Percentiles rank a stretch among this genome's conserved stretches.
These are phyloP conservation scores for Spea multiplicata DNA, from an alignment of 2,113 vertebrate species.

Conservation along the genomic window DNA sequence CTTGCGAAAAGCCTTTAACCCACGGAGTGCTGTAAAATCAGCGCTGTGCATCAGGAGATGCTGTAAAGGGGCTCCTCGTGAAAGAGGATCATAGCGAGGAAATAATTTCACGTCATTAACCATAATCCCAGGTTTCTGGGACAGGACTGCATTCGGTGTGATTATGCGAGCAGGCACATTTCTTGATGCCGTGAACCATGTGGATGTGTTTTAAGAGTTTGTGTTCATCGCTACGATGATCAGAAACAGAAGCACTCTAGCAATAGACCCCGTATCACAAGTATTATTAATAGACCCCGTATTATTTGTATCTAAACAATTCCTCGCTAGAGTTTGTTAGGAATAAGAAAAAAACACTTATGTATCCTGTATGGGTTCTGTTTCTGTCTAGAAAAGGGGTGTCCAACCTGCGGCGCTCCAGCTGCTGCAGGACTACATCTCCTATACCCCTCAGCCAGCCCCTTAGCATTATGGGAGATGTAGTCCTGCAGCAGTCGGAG, in stretches of 20 bases:
- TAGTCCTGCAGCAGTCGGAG: too few species aligned
- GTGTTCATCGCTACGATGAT: background rate
- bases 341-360: too few species aligned
- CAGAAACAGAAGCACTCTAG: background rate
- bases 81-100: background rate
- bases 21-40: background rate
- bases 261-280: background rate
- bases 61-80: background rate
- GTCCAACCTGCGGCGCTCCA: too few species aligned
- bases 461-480: too few species aligned
- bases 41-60: background rate
- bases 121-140: background rate
- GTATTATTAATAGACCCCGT: background rate
- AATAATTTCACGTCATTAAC: background rate
- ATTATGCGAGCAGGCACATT: background rate
- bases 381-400: too few species aligned
- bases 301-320: too few species aligned
- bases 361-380: too few species aligned
- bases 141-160: background rate
- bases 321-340: too few species aligned
- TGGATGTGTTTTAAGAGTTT: background rate
- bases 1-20: conserved; percentile 1
- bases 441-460: too few species aligned
- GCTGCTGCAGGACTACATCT: too few species aligned
- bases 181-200: background rate